Percentiles rank a stretch among this genome's conserved stretches.
Conservation (phyloP, 1,140 invertebrate genomes). For the Drosophila mojavensis region DNA sequence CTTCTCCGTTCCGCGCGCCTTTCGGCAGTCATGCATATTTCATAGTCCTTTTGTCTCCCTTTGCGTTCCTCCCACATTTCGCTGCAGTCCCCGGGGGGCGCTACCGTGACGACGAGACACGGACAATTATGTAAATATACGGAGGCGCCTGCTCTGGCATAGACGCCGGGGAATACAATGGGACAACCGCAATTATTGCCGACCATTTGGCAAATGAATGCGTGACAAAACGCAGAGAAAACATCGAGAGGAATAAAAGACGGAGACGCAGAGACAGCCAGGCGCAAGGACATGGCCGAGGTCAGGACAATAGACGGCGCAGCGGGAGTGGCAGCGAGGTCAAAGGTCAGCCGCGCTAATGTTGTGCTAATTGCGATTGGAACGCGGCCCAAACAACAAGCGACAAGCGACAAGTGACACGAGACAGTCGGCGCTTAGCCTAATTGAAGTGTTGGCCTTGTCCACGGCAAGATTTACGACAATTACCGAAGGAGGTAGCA, state of each 20-base stretch:
- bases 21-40: conserved; percentile 20
- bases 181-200: conserved; percentile 77
- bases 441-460: conserved; percentile 75
- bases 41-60: conserved; percentile 6
- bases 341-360: conserved; percentile 78
- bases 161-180: conserved; percentile 53
- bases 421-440: conserved; percentile 54
- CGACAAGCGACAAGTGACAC: conserved; percentile 50
- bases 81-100: conserved; percentile 14
- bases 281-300: conserved; percentile 63
- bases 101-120: conserved; percentile 62
- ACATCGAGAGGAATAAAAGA: conserved; percentile 12
- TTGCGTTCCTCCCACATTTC: conserved; percentile 1
- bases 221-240: conserved; percentile 68
- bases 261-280: conserved; percentile 8
- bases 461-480: conserved; percentile 46
- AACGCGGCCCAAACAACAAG: conserved; percentile 39
- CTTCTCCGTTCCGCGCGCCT: neutral
- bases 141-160: conserved; percentile 62
- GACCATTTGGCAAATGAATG: conserved; percentile 74
- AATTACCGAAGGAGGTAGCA: conserved; percentile 30
- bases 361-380: conserved; percentile 76
- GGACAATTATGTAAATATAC: conserved; percentile 79
- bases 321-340: conserved; percentile 74
- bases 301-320: conserved; percentile 52